Conservation (phyloP, 2,113 vertebrate species). For the Lepus europaeus region DNA sequence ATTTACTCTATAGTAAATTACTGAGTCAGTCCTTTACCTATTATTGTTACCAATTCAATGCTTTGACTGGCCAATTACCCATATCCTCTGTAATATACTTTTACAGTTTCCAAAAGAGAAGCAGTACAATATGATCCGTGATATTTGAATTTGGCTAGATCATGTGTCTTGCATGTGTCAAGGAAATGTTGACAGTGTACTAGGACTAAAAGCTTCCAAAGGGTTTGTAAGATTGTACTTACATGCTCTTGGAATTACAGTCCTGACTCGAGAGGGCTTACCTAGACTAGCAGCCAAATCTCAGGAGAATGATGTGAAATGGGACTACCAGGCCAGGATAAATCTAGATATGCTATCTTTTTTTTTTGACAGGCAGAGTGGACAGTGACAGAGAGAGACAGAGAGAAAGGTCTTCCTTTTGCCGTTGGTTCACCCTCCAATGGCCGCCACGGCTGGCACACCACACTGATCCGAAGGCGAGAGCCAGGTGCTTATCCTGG, state of each 20-base stretch:
- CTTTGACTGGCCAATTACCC: too few relatives aligned
- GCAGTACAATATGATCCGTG: neutral
- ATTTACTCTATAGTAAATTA: neutral
- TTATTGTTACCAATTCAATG: too few relatives aligned
- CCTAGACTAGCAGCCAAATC: neutral
- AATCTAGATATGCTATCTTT: neutral
- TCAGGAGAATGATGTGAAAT: neutral
- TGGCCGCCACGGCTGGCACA: too few relatives aligned
- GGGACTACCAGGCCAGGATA: neutral
- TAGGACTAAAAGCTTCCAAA: neutral
- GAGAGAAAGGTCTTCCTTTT: too few relatives aligned
- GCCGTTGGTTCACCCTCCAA: too few relatives aligned
- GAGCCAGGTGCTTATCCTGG: too few relatives aligned
- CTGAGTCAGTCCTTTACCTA: too few relatives aligned
- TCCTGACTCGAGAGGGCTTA: neutral
- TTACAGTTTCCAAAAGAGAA: slow-evolving; percentile 21
- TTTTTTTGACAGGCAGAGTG: too few relatives aligned
- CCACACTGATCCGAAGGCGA: too few relatives aligned
- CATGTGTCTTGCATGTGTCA: neutral
- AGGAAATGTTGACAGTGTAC: neutral
- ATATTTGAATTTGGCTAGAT: neutral
- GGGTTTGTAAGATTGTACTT: neutral
- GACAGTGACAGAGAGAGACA: too few relatives aligned
- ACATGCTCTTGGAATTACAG: neutral
- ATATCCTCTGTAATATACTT: neutral